Evolutionary conservation across 2,888 invertebrate genomes (phyloP).

Genomic region (Polia nebulosa): DNA sequence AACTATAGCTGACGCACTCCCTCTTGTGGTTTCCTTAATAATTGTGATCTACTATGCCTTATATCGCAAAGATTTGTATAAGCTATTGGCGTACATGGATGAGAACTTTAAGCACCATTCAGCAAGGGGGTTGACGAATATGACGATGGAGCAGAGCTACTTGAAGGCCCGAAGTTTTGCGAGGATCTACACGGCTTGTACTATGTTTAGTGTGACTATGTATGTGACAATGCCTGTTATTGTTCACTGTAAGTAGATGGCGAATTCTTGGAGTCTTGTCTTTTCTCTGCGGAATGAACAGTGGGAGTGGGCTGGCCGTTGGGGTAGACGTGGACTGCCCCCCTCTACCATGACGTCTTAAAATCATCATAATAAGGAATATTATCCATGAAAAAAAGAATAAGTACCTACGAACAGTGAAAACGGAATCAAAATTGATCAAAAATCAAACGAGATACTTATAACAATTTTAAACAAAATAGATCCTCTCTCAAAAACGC

Average conservation of each 20-base stretch:
- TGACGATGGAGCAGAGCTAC: constrained; percentile 83
- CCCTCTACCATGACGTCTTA: no score
- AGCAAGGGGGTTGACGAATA: constrained; percentile 83
- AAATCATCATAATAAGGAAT: no score
- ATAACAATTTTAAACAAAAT: no score
- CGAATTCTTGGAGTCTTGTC: not conserved
- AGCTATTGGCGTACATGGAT: constrained; percentile 78
- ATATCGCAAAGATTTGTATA: constrained; percentile 77
- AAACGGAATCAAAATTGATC: no score
- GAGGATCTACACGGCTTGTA: constrained; percentile 82
- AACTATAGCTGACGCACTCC: constrained; percentile 81
- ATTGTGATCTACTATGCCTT: constrained; percentile 81
- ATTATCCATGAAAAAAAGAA: no score
- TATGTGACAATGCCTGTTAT: constrained; percentile 80
- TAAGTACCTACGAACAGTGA: no score
- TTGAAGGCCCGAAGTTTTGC: constrained; percentile 79
- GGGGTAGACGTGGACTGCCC: no score
- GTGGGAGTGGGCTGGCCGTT: no score
- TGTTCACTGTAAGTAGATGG: constrained; percentile 79
- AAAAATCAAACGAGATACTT: no score
- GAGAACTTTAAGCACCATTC: constrained; percentile 82
- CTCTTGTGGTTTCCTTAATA: constrained; percentile 76
- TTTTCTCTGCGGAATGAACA: not conserved
- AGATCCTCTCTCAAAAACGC: no score
- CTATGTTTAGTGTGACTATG: constrained; percentile 83